These are phyloP conservation scores for Elysia chlorotica DNA, from an alignment of 1,140 invertebrate genomes.

Conservation along the genomic window DNA sequence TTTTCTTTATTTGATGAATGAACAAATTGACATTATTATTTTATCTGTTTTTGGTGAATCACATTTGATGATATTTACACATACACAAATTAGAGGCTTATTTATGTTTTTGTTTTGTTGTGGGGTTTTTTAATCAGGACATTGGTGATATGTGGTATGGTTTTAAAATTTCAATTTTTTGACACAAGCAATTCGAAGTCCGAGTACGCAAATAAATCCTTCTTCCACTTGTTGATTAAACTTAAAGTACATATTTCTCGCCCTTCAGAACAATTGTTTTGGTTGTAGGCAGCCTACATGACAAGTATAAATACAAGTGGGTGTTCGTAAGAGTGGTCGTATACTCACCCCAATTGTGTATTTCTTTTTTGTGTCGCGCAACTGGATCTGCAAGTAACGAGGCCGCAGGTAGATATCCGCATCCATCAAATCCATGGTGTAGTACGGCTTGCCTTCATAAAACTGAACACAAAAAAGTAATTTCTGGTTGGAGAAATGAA, in stretches of 20 bases:
- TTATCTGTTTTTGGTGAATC: too few relatives aligned
- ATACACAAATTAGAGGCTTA: too few relatives aligned
- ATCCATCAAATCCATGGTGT: background rate
- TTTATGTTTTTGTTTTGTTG: too few relatives aligned
- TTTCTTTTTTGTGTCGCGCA: background rate
- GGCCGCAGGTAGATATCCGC: background rate
- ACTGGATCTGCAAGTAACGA: background rate
- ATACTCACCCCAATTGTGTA: background rate
- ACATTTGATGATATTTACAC: too few relatives aligned
- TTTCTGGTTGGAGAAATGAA: background rate
- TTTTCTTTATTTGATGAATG: too few relatives aligned
- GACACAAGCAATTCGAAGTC: background rate
- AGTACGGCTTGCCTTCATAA: background rate
- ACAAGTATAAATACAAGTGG: too few relatives aligned
- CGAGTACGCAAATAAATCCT: background rate
- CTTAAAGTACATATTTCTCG: background rate
- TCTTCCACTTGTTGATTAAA: background rate
- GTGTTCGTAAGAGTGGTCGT: too few relatives aligned
- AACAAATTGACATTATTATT: too few relatives aligned
- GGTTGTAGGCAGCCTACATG: background rate
- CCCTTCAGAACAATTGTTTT: background rate
- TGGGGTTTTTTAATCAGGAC: too few relatives aligned
- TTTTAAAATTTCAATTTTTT: background rate
- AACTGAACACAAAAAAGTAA: background rate
- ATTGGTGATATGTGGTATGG: too few relatives aligned